These are phyloP conservation scores for Minunthozetes semirufus DNA, from an alignment of 2,888 invertebrate species.

Conservation along the genomic window DNA sequence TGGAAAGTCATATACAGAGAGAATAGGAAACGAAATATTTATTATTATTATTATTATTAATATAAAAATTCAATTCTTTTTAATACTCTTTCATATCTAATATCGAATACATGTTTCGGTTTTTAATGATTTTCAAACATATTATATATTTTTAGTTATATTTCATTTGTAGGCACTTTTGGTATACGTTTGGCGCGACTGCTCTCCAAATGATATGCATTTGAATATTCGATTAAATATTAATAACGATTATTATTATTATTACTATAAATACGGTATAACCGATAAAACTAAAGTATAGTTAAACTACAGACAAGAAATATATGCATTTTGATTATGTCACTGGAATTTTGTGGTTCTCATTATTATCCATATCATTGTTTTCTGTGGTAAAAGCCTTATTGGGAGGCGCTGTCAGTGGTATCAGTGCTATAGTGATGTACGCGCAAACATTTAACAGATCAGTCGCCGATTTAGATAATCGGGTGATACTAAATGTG, in stretches of 20 bases:
- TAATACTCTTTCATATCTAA: not conserved
- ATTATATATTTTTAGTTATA: not conserved
- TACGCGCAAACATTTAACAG: slow-evolving; percentile 27
- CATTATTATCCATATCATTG: not conserved
- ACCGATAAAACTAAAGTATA: not conserved
- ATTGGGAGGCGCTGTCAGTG: not conserved
- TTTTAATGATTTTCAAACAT: not conserved
- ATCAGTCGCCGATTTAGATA: slow-evolving; percentile 56
- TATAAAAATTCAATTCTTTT: not conserved
- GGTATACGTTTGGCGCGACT: not conserved
- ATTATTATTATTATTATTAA: not conserved
- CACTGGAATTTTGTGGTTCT: not conserved
- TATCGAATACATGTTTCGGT: not conserved
- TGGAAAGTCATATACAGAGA: not conserved
- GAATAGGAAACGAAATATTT: not conserved
- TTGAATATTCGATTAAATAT: slow-evolving; percentile 12
- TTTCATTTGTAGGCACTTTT: not conserved
- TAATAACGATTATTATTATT: not conserved
- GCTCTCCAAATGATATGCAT: not conserved
- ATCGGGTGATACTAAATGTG: slow-evolving; percentile 97
- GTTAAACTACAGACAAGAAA: not conserved
- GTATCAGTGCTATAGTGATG: not conserved
- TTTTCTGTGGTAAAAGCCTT: not conserved
- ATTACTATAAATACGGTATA: too few species aligned
- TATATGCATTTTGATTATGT: not conserved